Percentiles rank a stretch among this genome's conserved stretches.
Conservation (phyloP, 2,113 vertebrate species). For the Stictonetta naevosa region DNA sequence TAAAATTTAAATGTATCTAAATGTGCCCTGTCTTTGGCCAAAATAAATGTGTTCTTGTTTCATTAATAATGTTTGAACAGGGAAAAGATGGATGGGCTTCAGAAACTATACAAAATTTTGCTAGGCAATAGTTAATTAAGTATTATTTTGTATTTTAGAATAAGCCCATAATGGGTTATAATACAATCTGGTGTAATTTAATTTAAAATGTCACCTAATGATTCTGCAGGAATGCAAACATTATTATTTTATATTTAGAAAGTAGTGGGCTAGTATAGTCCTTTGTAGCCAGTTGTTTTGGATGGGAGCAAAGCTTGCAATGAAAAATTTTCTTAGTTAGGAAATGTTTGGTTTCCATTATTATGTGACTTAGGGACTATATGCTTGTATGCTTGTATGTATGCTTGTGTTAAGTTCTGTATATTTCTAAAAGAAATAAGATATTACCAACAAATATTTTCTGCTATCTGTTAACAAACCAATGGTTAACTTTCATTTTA, state of each 20-base stretch:
- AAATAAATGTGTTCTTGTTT: neutral
- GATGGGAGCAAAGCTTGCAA: neutral
- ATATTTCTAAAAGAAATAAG: neutral
- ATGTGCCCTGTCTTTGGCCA: neutral
- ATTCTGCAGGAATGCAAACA: neutral
- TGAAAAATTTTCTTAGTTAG: neutral
- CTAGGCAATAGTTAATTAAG: neutral
- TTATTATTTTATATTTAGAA: neutral
- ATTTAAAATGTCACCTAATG: neutral
- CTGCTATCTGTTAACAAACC: neutral
- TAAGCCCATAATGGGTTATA: rapidly evolving
- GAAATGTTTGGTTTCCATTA: neutral
- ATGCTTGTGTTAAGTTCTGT: neutral
- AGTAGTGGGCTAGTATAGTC: neutral
- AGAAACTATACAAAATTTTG: neutral
- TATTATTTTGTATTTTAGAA: neutral
- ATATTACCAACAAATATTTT: neutral
- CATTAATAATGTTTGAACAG: neutral
- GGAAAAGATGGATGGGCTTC: neutral
- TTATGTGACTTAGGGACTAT: neutral
- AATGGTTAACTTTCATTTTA: neutral
- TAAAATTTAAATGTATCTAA: neutral
- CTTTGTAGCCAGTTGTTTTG: neutral
- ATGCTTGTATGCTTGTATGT: neutral
- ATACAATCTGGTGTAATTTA: neutral